phyloP scores from a whole-genome alignment of 2,113 vertebrate genomes.

The Ursus arctos region DNA sequence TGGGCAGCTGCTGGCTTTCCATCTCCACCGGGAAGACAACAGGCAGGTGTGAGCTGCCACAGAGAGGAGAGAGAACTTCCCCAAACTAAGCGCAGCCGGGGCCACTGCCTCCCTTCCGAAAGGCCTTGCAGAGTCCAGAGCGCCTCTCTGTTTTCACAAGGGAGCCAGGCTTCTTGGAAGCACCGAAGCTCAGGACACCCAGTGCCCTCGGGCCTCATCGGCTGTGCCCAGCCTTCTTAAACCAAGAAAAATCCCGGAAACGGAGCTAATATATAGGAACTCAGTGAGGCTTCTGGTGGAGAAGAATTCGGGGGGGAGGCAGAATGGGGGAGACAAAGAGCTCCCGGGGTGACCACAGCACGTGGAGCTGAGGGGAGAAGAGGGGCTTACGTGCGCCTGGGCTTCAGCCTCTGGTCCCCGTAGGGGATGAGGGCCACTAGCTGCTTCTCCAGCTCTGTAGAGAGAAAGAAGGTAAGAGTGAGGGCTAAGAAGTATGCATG shows the following conservation, averaged over 20 bases:
- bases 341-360: background rate
- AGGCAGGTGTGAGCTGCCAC: background rate
- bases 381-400: conserved; percentile 85
- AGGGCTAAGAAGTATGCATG: background rate
- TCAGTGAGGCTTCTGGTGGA: background rate
- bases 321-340: background rate
- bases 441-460: conserved; percentile 85
- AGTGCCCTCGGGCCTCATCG: background rate
- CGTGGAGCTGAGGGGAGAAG: background rate
- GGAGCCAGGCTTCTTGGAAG: background rate
- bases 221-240: background rate
- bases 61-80: background rate
- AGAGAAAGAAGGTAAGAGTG: background rate
- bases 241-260: background rate
- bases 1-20: background rate
- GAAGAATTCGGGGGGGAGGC: background rate
- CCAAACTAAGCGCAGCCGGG: background rate
- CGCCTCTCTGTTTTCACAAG: background rate
- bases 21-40: background rate
- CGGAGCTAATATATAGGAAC: background rate
- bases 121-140: background rate
- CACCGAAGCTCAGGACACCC: background rate
- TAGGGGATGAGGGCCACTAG: conserved; percentile 88
- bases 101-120: background rate
- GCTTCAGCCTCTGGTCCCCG: conserved; percentile 86